Evolutionary conservation across 2,888 invertebrate genomes (phyloP).

Genomic region (Harmothoe impar): DNA sequence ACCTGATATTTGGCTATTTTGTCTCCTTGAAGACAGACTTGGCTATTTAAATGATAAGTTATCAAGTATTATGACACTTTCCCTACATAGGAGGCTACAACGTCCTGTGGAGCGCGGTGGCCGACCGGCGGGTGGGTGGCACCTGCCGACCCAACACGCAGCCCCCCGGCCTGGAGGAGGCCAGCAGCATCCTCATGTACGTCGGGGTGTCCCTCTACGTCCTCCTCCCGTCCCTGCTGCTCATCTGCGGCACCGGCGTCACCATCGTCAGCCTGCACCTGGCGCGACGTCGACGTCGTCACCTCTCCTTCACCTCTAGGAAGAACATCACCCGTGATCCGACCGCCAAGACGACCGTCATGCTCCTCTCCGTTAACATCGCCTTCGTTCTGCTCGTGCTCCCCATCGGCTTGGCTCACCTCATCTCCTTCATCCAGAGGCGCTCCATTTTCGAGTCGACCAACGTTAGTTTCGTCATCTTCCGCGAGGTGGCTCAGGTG

Average conservation of each 20-base stretch:
- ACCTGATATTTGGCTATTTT: too few species aligned
- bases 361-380: constrained; percentile 51
- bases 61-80: too few species aligned
- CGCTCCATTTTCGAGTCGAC: constrained; percentile 71
- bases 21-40: too few species aligned
- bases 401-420: constrained; percentile 47
- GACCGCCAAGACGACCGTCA: constrained; percentile 46
- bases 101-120: constrained; percentile 72
- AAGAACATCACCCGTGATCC: neutral
- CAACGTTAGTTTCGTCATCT: constrained; percentile 69
- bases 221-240: neutral
- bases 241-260: neutral
- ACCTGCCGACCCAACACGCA: constrained; percentile 69
- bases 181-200: constrained; percentile 39
- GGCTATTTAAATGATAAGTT: too few species aligned
- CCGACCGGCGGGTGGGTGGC: constrained; percentile 70
- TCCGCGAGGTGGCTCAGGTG: constrained; percentile 74
- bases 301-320: neutral
- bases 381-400: constrained; percentile 56
- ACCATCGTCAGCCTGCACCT: neutral
- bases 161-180: constrained; percentile 70
- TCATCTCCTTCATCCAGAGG: constrained; percentile 37
- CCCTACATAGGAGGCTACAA: too few species aligned
- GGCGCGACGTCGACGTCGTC: neutral
- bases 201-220: constrained; percentile 12